A percentile compares a stretch with the other conserved stretches of the same genome.
phyloP scores from a whole-genome alignment of 2,888 invertebrate species.

The Hirudinaria manillensis region DNA sequence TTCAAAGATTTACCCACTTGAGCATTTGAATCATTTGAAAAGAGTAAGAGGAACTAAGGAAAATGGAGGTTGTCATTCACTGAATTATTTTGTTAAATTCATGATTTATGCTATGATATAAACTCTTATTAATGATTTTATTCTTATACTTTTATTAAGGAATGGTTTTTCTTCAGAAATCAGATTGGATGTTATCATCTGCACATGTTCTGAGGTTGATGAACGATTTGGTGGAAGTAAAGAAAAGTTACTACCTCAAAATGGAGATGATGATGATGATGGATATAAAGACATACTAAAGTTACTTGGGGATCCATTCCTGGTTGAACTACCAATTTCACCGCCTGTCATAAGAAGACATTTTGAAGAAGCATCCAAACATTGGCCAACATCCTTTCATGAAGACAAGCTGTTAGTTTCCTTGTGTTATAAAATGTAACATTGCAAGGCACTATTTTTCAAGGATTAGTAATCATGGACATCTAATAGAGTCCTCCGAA shows the following conservation, averaged over 20 bases:
- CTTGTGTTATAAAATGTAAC: too few species aligned
- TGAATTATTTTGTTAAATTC: constrained; percentile 38
- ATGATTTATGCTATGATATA: constrained; percentile 37
- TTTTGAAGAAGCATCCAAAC: constrained; percentile 43
- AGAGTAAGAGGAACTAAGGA: constrained; percentile 37
- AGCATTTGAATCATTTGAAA: constrained; percentile 41
- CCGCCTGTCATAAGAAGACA: constrained; percentile 48
- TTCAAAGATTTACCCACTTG: constrained; percentile 36
- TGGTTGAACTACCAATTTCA: constrained; percentile 44
- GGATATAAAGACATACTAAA: not conserved
- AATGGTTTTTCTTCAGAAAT: constrained; percentile 1
- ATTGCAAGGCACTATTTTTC: not conserved
- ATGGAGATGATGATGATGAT: not conserved
- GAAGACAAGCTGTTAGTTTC: constrained; percentile 48
- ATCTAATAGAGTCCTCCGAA: too few species aligned
- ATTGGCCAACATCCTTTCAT: constrained; percentile 53
- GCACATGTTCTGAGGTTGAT: not conserved
- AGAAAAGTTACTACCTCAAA: constrained; percentile 34
- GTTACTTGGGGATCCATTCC: constrained; percentile 41
- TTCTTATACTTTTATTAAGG: not conserved
- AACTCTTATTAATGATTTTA: not conserved
- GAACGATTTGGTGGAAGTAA: not conserved
- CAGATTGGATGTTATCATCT: constrained; percentile 1
- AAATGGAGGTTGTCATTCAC: not conserved
- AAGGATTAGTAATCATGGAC: not conserved